These are phyloP conservation scores for Mus pahari DNA, from an alignment of 2,113 vertebrate species.

Conservation along the genomic window DNA sequence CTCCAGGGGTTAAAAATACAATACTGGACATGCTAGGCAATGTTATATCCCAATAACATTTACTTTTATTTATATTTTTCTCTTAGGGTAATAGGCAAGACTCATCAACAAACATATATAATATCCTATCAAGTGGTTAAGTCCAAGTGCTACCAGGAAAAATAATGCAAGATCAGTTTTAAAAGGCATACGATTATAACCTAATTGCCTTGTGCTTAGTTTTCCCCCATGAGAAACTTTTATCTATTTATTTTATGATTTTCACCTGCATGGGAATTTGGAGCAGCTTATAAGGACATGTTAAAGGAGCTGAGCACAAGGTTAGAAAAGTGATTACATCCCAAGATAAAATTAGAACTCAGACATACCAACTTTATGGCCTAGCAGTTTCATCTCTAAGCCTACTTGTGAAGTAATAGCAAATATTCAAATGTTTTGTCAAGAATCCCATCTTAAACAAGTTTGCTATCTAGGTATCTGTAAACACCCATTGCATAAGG, in stretches of 20 bases:
- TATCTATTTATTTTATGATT: constrained; percentile 1
- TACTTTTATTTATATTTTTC: not conserved
- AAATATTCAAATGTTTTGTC: not conserved
- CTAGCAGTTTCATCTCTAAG: not conserved
- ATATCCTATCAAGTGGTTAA: not conserved
- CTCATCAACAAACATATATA: not conserved
- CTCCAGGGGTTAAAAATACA: not conserved
- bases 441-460: not conserved
- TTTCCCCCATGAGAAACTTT: not conserved
- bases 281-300: constrained; percentile 10
- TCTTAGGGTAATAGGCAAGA: not conserved
- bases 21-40: not conserved
- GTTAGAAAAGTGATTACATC: not conserved
- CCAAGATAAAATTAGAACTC: not conserved
- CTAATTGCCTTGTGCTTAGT: not conserved
- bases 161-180: not conserved
- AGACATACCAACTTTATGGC: not conserved
- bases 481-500: not conserved
- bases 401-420: not conserved
- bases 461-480: not conserved
- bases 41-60: not conserved
- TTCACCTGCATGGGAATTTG: not conserved
- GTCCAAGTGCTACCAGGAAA: not conserved
- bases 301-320: not conserved
- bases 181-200: not conserved